Evolutionary conservation across 1,140 invertebrate species (phyloP).

Genomic region (Ips nitidus): DNA sequence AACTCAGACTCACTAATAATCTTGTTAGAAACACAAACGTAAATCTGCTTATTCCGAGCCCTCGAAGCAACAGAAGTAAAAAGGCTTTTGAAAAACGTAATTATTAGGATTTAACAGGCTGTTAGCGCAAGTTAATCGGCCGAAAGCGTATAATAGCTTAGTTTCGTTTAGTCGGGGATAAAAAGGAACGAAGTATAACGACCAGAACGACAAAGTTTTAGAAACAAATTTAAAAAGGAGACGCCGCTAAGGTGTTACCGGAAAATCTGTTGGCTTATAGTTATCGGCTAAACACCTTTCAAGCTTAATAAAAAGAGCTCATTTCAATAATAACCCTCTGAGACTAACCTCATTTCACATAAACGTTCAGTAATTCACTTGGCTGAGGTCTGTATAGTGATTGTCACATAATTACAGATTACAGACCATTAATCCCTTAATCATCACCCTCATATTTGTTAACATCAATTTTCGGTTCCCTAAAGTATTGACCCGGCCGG

Average conservation of each 20-base stretch:
- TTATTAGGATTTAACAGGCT: slow-evolving; percentile 37
- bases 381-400: no score
- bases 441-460: slow-evolving; percentile 35
- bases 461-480: slow-evolving; percentile 25
- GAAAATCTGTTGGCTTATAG: no score
- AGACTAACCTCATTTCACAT: no score
- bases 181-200: slow-evolving; percentile 22
- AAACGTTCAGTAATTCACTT: no score
- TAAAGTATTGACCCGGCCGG: slow-evolving; percentile 24
- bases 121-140: slow-evolving; percentile 33
- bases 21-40: slow-evolving; percentile 12
- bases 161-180: slow-evolving; percentile 29
- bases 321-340: no score
- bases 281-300: no score
- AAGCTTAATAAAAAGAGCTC: no score
- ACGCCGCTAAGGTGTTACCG: no score
- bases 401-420: slow-evolving; percentile 20
- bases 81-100: slow-evolving; percentile 31
- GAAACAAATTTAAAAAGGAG: slow-evolving; percentile 17
- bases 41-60: slow-evolving; percentile 25
- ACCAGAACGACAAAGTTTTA: slow-evolving; percentile 24
- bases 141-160: slow-evolving; percentile 36
- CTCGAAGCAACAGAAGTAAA: slow-evolving; percentile 19
- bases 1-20: slow-evolving; percentile 15
- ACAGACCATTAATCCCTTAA: slow-evolving; percentile 31